These are phyloP conservation scores for Torymus aiolomorphi DNA, from an alignment of 2,888 invertebrate genomes.

Conservation along the genomic window DNA sequence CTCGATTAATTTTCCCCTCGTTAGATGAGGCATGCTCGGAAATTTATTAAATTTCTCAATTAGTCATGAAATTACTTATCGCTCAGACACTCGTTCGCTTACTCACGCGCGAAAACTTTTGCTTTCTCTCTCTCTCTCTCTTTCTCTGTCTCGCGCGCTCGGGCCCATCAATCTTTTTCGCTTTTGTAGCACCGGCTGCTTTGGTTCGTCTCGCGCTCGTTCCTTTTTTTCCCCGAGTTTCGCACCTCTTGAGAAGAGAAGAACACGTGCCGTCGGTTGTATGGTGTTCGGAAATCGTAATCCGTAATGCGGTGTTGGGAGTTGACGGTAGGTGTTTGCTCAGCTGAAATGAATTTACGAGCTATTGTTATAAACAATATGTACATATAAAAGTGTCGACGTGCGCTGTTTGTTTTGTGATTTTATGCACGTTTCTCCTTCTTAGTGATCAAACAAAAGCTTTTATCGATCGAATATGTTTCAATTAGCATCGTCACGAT, in stretches of 20 bases:
- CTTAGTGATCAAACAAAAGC: too few species aligned
- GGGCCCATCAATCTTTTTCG: conserved; percentile 44
- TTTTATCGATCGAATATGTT: too few species aligned
- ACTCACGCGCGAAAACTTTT: too few species aligned
- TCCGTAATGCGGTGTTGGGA: not conserved
- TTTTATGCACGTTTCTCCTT: too few species aligned
- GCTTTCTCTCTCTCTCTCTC: conserved; percentile 7
- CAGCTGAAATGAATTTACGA: too few species aligned
- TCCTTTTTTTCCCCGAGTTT: not conserved
- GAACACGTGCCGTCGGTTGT: conserved; percentile 8
- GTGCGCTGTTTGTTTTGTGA: too few species aligned
- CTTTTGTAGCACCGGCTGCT: conserved; percentile 3
- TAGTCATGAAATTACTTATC: conserved; percentile 58
- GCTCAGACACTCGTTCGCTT: conserved; percentile 8
- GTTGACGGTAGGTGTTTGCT: too few species aligned
- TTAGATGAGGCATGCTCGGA: conserved; percentile 32
- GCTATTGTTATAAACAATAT: too few species aligned
- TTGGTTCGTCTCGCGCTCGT: not conserved
- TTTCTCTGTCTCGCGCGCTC: not conserved
- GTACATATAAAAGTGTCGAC: too few species aligned
- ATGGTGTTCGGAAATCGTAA: conserved; percentile 12
- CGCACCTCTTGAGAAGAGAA: not conserved
- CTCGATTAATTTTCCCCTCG: conserved; percentile 56
- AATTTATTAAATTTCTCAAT: conserved; percentile 59
- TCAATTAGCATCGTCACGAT: too few species aligned